Conservation (phyloP, 2,797 vertebrate genomes). For the Sebastes cheni region DNA sequence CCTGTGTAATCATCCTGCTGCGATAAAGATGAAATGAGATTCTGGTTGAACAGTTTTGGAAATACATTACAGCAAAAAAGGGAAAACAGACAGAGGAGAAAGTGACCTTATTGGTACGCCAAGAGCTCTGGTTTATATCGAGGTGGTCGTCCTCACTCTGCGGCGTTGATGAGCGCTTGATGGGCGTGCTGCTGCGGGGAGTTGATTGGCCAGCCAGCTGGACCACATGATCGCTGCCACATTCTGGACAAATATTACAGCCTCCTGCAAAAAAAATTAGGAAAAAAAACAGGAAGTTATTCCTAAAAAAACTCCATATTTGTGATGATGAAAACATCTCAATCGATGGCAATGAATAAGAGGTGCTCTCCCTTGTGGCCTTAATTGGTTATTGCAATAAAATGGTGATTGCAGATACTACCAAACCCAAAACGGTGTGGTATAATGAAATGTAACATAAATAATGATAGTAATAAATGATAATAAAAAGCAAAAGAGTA, state of each 20-base stretch:
- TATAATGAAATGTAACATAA: too few relatives aligned
- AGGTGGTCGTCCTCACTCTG: constrained; percentile 36
- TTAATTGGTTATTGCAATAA: background rate
- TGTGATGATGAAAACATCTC: background rate
- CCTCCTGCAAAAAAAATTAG: constrained; percentile 37
- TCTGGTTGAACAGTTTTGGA: too few relatives aligned
- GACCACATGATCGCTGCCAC: constrained; percentile 91
- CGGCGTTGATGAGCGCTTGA: background rate
- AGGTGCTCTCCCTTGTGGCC: constrained; percentile 1
- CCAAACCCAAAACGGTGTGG: background rate
- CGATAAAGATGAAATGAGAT: background rate
- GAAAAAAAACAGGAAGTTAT: background rate
- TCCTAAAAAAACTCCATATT: background rate
- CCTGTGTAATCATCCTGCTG: constrained; percentile 42
- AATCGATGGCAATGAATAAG: background rate
- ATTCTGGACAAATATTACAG: constrained; percentile 84
- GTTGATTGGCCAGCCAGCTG: constrained; percentile 76
- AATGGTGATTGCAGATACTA: background rate
- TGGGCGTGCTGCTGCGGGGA: constrained; percentile 76
- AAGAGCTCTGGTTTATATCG: constrained; percentile 8
- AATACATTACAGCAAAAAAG: background rate
- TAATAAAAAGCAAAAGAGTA: too few relatives aligned
- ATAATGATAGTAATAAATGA: too few relatives aligned
- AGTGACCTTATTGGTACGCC: constrained; percentile 31
- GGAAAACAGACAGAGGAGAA: background rate